Evolutionary conservation across 2,113 vertebrate species (phyloP).

Genomic region (Callithrix jacchus): DNA sequence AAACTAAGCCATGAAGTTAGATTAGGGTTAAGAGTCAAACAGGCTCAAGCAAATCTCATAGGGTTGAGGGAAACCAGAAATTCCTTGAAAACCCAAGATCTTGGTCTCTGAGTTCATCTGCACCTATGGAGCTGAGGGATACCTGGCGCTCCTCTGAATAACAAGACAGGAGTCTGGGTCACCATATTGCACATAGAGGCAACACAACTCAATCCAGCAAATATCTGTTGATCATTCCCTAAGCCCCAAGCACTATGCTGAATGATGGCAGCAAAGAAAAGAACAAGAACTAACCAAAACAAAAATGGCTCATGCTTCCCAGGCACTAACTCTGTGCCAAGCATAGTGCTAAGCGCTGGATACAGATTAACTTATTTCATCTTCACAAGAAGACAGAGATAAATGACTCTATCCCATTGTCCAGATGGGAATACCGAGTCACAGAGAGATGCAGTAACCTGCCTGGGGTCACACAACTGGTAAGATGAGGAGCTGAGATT

Average conservation of each 20-base stretch:
- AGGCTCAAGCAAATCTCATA: not conserved
- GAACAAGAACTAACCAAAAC: not conserved
- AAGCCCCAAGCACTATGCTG: not conserved
- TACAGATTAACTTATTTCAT: not conserved
- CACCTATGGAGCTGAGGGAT: not conserved
- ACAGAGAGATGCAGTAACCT: not conserved
- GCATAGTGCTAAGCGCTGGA: not conserved
- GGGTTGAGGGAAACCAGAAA: not conserved
- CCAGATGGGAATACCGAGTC: not conserved
- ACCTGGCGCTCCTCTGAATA: not conserved
- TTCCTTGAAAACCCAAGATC: not conserved
- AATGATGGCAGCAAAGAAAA: not conserved
- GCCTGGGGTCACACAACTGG: not conserved
- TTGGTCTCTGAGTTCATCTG: not conserved
- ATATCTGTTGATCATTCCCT: not conserved
- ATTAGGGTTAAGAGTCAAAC: not conserved
- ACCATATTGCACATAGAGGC: not conserved
- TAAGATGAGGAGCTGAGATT: not conserved
- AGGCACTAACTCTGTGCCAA: not conserved
- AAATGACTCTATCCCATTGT: not conserved
- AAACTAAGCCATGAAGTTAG: not conserved
- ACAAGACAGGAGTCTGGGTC: not conserved
- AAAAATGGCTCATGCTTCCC: not conserved
- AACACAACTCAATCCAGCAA: not conserved
- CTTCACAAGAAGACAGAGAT: not conserved